Evolutionary conservation across 37 sponge, comb jelly and placozoan genomes (phyloP), one percentile per base, ranked within the genome.

Genomic region (Theonella swinhoei): DNA sequence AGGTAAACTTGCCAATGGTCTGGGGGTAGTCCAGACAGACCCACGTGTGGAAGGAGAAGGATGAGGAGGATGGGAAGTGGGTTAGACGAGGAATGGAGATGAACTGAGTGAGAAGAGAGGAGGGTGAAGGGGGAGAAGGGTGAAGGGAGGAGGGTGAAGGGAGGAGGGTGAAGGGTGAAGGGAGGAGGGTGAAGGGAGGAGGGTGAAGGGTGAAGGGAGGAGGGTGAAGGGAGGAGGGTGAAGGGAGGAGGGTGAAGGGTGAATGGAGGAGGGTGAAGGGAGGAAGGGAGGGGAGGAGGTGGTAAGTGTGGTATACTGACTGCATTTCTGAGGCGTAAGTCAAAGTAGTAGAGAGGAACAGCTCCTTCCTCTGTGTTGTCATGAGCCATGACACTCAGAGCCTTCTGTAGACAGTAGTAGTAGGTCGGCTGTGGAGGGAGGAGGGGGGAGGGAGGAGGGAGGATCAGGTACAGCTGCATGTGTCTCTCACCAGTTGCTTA

Each of bases 31-130:
- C 82, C 11, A 94, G 75, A 38, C 68, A 81, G 24, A 94, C 78
- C 94, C 94, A 94, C 3, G 83, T 80, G 70, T 81, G 73, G 72
- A 94, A 87, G 8, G 94, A 71, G 83, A 94, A 84, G 61, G 83
- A 70, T 24, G 64, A 37, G 35, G 28, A 75, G 65, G 89, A 84
- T 64, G 81, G 88, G 54, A 73, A 62, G 25, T 63, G 77, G 39
- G 88, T 78, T 7, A 17, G 54, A 11, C 61, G 63, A 47, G 86
- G 90, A 40, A 87, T 73, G 60, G 73, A 37, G 25, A 92, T 92
- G 62, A 40, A 78, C 90, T 89, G 68, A 14, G 62, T 4, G 42
- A 26, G 64, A 58, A 11, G 17, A 58, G 11, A 11, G 11, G 60
- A 11, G 19, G 17, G 19, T 58, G 60, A 58, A 11, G 19, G 11